Conservation (phyloP, 2,888 invertebrate species). For the Therioaphis trifolii region DNA sequence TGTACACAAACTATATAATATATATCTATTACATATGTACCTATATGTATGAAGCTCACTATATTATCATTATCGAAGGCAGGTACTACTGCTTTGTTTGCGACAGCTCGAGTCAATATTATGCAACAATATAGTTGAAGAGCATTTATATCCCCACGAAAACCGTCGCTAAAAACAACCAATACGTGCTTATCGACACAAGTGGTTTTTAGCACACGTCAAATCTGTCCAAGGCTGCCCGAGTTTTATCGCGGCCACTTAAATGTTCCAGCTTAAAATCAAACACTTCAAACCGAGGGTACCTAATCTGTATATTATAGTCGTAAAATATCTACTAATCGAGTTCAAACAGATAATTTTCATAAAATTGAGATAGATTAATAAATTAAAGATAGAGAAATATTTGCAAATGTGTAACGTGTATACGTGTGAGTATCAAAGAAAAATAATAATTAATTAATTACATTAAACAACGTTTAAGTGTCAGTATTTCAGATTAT, state of each 20-base stretch:
- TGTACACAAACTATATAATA: neutral
- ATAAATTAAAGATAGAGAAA: neutral
- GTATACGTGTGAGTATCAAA: too few species aligned
- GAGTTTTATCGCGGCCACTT: conserved; percentile 40
- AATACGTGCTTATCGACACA: conserved; percentile 7
- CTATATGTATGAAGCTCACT: too few species aligned
- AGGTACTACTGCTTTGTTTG: too few species aligned
- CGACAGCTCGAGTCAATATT: neutral
- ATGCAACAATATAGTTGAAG: conserved; percentile 37
- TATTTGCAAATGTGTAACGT: neutral
- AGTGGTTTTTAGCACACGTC: conserved; percentile 47
- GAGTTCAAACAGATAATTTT: conserved; percentile 7
- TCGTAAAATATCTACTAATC: neutral
- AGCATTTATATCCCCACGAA: conserved; percentile 4
- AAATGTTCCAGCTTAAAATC: conserved; percentile 29
- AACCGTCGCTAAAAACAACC: neutral
- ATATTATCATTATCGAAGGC: too few species aligned
- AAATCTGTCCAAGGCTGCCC: conserved; percentile 19
- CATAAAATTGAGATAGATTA: neutral
- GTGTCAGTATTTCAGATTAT: too few species aligned
- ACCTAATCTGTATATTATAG: conserved; percentile 27
- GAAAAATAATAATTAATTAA: too few species aligned
- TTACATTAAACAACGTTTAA: too few species aligned
- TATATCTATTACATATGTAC: too few species aligned
- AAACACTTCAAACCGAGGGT: neutral